Conservation (phyloP, 1,140 invertebrate genomes). For the Radopholus similis region DNA sequence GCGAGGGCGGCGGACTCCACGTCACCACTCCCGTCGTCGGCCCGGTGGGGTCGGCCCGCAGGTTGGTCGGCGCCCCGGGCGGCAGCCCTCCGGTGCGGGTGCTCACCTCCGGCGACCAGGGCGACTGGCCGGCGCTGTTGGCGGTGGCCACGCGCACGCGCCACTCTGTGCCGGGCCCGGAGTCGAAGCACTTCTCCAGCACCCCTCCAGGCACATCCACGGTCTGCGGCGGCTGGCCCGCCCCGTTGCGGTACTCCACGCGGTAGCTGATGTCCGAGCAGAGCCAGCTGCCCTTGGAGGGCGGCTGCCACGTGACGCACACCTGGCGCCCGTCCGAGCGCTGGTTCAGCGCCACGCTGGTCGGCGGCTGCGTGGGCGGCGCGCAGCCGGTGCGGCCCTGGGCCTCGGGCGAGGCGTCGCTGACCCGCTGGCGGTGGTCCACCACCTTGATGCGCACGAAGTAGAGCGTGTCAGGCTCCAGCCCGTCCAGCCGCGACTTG, state of each 20-base stretch:
- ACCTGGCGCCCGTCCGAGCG: conserved; percentile 50
- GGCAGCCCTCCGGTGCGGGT: conserved; percentile 51
- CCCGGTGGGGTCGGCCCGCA: conserved; percentile 46
- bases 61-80: conserved; percentile 49
- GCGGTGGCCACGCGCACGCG: conserved; percentile 50
- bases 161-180: conserved; percentile 56
- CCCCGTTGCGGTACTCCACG: conserved; percentile 44
- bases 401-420: conserved; percentile 57
- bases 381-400: conserved; percentile 58
- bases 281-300: conserved; percentile 47
- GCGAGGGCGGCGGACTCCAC: conserved; percentile 46
- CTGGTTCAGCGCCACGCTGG: conserved; percentile 50
- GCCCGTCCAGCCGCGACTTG: conserved; percentile 42
- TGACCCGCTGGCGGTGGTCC: conserved; percentile 46
- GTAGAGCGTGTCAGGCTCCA: conserved; percentile 59
- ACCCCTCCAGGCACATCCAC: conserved; percentile 35
- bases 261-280: conserved; percentile 51
- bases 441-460: conserved; percentile 58
- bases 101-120: conserved; percentile 52
- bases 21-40: conserved; percentile 35
- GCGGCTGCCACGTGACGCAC: conserved; percentile 54
- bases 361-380: conserved; percentile 51
- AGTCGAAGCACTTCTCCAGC: conserved; percentile 50
- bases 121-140: conserved; percentile 56
- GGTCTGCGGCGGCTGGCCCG: conserved; percentile 19